Conservation (phyloP, 2,113 vertebrate genomes). For the Physeter macrocephalus region DNA sequence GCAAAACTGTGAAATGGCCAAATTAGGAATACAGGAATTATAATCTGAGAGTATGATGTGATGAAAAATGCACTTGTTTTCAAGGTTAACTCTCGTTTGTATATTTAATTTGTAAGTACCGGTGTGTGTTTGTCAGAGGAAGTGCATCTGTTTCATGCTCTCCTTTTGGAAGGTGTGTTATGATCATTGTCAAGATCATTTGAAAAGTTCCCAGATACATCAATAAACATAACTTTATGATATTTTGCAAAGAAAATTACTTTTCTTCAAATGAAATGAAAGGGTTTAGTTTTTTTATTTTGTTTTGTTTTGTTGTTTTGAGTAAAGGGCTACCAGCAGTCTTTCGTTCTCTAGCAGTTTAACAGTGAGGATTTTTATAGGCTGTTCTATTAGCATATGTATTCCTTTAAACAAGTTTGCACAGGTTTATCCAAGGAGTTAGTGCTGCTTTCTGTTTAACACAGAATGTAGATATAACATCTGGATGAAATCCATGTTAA, state of each 20-base stretch:
- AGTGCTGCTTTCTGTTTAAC: background rate
- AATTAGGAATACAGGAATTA: background rate
- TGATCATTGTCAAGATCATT: background rate
- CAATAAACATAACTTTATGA: slow-evolving; percentile 59
- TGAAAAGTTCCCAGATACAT: slow-evolving; percentile 2
- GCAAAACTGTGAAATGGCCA: slow-evolving; percentile 58
- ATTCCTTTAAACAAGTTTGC: background rate
- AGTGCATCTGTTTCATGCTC: background rate
- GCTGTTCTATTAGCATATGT: background rate
- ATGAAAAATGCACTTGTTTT: background rate
- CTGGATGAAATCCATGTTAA: background rate
- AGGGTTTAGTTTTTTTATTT: background rate
- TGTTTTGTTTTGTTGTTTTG: background rate
- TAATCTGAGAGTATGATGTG: background rate
- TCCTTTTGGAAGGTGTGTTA: background rate
- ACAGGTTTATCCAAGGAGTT: background rate
- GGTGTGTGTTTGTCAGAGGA: background rate
- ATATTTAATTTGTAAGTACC: background rate
- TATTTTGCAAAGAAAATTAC: background rate
- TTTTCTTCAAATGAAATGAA: slow-evolving; percentile 22
- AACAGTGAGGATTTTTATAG: background rate
- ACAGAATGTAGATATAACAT: background rate
- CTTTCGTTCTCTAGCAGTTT: background rate
- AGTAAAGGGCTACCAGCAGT: background rate
- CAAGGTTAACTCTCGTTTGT: background rate